Percentiles rank a stretch among this genome's conserved stretches.
Evolutionary conservation across 2,113 vertebrate species (phyloP).

Genomic region (Oreotrochilus melanogaster): DNA sequence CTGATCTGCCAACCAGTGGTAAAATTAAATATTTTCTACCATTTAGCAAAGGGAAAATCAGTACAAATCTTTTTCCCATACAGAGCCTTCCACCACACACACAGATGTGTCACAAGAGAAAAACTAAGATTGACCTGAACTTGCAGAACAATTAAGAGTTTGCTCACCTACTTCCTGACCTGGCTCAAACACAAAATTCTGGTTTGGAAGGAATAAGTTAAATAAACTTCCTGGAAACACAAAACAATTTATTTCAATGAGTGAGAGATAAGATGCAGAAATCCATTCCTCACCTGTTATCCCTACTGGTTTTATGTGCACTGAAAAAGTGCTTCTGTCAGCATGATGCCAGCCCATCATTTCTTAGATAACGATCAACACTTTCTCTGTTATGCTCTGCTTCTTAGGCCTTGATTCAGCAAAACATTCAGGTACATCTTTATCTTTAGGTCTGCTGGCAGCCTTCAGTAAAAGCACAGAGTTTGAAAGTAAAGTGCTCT

Average conservation of each 20-base stretch:
- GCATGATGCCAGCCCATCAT: conserved; percentile 50
- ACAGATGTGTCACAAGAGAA: background rate
- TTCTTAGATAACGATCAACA: conserved; percentile 47
- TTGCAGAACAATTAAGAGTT: background rate
- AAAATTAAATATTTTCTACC: background rate
- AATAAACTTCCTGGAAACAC: conserved; percentile 23
- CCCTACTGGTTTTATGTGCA: conserved; percentile 39
- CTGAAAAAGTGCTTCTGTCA: conserved; percentile 41
- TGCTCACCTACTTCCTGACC: background rate
- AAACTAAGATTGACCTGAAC: background rate
- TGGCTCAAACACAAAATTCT: background rate
- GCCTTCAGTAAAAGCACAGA: background rate
- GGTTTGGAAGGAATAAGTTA: conserved; percentile 5
- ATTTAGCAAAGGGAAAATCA: background rate
- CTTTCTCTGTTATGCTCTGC: conserved; percentile 25
- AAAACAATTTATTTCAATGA: conserved; percentile 22
- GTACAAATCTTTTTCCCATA: background rate
- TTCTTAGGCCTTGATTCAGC: background rate
- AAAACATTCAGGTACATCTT: conserved; percentile 33
- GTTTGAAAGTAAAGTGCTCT: conserved; percentile 42
- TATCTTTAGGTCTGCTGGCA: conserved; percentile 16
- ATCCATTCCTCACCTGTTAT: conserved; percentile 49
- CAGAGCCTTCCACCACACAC: background rate
- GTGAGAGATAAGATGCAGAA: conserved; percentile 29
- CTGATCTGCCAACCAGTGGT: background rate